Base-by-base conservation (phyloP, 1,140 invertebrate species). In the Drosophila cardini region DNA sequence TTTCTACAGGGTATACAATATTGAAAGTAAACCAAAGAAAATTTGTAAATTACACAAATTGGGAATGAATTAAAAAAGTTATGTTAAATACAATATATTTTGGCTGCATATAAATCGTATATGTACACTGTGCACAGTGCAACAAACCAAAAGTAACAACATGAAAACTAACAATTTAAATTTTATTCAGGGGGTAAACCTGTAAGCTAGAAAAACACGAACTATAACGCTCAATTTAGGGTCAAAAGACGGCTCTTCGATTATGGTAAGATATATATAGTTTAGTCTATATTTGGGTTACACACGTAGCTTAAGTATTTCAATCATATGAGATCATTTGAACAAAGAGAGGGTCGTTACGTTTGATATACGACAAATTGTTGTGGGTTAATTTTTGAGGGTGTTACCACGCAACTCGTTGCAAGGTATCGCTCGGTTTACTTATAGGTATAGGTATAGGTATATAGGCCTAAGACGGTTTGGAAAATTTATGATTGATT, bases 31-130 rank as follows among this genome's bases (percentile, higher is more conserved):
- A 58, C 69, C 68, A 68, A 64, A 72, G 56, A 57, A 83, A 78
- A 58, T 62, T 21, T 81, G 65, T 60, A 63, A 72, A 84, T 60
- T 46, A 69, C 53, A 67, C 60, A 68, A 53, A 70, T 61, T 52
- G 16, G 32, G 30, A 30, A 52, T 40, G 34, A 30, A 38, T 63
- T n/a, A 7, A 75, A n/a, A n/a, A n/a, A n/a, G n/a, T n/a, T n/a
- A n/a, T n/a, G 74, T 82, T 85, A 80, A 85, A 80, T 85, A 78
- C 65, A 76, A 77, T 81, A 75, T 86, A 85, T 85, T 86, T 78
- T 85, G 63, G 71, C 82, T 85, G 43, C n/a, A 72, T 53, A 71
- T 46, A 48, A 82, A 74, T 81, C 43, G 45, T 64, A 21, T 21
- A 21, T 21, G 21, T n/a, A n/a, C n/a, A n/a, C n/a, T n/a, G n/a